Conservation (phyloP, 2,888 invertebrate species). For the Carterocephalus palaemon region DNA sequence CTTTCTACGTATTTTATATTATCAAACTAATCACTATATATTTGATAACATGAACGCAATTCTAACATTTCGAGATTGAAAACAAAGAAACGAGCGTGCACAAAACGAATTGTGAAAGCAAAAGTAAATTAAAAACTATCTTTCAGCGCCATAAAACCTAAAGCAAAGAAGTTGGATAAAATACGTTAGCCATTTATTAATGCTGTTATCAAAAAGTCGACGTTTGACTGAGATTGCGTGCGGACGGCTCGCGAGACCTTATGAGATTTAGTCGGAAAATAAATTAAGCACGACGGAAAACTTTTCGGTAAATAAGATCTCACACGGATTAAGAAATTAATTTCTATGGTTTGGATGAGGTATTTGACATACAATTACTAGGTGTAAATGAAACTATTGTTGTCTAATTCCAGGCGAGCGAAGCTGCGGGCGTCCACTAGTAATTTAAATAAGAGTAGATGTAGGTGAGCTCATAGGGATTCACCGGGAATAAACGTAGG, state of each 20-base stretch:
- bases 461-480: no score
- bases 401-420: no score
- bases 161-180: constrained; percentile 36
- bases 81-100: constrained; percentile 24
- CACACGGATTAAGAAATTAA: constrained; percentile 16
- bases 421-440: no score
- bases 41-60: constrained; percentile 23
- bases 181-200: constrained; percentile 55
- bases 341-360: constrained; percentile 23
- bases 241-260: constrained; percentile 62
- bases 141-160: constrained; percentile 37
- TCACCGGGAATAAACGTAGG: no score
- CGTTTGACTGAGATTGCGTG: constrained; percentile 72
- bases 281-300: constrained; percentile 74
- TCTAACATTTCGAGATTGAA: constrained; percentile 22
- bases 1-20: constrained; percentile 9
- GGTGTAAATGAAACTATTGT: no score
- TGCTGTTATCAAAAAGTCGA: constrained; percentile 70
- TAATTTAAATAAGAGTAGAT: no score
- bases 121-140: constrained; percentile 28
- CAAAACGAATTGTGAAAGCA: constrained; percentile 16
- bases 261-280: constrained; percentile 75
- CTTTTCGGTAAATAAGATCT: constrained; percentile 64
- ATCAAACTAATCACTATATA: constrained; percentile 16
- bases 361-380: no score